Base-by-base conservation (phyloP, 2,113 vertebrate genomes). In the Cnemophilus loriae region DNA sequence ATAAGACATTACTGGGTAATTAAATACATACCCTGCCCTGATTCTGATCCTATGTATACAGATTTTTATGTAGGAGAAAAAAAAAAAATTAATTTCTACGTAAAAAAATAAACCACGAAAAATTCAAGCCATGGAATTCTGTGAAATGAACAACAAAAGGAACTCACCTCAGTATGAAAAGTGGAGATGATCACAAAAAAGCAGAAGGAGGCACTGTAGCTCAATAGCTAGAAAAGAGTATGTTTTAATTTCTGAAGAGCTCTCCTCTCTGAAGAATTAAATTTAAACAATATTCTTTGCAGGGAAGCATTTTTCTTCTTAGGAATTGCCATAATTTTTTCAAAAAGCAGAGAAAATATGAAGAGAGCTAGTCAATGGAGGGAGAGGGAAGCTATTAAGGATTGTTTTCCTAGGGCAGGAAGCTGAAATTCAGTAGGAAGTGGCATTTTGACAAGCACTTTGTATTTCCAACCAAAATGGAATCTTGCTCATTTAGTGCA, bases 401-500 rank as follows among this genome's bases (percentile, higher is more conserved):
- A 59, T 65, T 95, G 79, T 93, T 95, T 96, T 96, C 41, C 53
- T 71, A 90, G 64, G 78, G 87, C 37, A 94, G 93, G 71, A 92
- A 90, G 84, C 85, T 84, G 88, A 86, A 94, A 96, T 90, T 96
- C 93, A 49, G 79, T 60, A 63, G 85, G 93, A 95, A 95, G 87
- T 84, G 93, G 87, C 93, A 95, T 96, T 96, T 95, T 95, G 95
- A 96, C 95, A 96, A 84, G 93, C 56, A 56, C 90, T 96, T 96
- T 90, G 52, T 95, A 84, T 95, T 93, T 84, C 73, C 55, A 78
- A 26, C 24, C 41, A 23, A 87, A 94, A 86, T 41, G 79, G 85
- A 84, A 86, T 53, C 60, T 77, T 64, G 30, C 83, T 93, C 41
- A 89, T 93, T 97, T 94, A 88, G 44, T 53, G 44, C 56, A 81